Percentiles rank a stretch among this genome's conserved stretches.
These are phyloP conservation scores for Nematopogon swammerdamellus DNA, from an alignment of 2,888 invertebrate genomes.

Conservation along the genomic window DNA sequence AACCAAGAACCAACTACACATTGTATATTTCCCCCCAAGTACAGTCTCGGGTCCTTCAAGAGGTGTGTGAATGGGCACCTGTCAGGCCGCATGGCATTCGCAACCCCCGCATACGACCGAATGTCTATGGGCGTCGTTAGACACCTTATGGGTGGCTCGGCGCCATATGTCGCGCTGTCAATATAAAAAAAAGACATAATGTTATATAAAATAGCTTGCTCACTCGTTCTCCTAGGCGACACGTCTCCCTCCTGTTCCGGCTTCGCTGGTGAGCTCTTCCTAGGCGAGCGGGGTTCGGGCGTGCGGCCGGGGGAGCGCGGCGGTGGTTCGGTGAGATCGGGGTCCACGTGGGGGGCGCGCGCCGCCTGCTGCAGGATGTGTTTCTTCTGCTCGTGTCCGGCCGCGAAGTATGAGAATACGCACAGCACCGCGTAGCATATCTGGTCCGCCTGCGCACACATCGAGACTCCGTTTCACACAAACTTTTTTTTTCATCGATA, in stretches of 20 bases:
- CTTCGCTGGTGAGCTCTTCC: slow-evolving; percentile 9
- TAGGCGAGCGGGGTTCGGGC: slow-evolving; percentile 6
- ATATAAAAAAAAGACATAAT: no score
- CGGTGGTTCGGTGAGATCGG: slow-evolving; percentile 5
- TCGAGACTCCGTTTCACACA: no score
- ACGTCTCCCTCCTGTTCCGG: slow-evolving; percentile 3
- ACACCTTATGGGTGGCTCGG: no score
- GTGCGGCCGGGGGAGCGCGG: slow-evolving; percentile 5
- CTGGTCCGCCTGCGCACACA: slow-evolving; percentile 82
- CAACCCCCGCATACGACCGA: no score
- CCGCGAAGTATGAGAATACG: slow-evolving; percentile 98
- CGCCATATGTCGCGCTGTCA: no score
- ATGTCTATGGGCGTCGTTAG: no score
- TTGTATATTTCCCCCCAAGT: no score
- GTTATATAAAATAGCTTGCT: no score
- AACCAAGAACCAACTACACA: no score
- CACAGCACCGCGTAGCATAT: slow-evolving; percentile 99
- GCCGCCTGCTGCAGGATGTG: slow-evolving; percentile 46
- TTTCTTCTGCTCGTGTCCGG: slow-evolving; percentile 76
- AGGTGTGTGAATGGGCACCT: no score
- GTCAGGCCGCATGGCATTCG: no score
- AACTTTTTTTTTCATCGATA: slow-evolving; percentile 6
- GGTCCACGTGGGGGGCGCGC: slow-evolving; percentile 18
- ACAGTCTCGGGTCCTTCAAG: no score
- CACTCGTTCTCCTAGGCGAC: slow-evolving; percentile 12